Conservation (phyloP, 2,797 vertebrate genomes). For the Psittacula echo region DNA sequence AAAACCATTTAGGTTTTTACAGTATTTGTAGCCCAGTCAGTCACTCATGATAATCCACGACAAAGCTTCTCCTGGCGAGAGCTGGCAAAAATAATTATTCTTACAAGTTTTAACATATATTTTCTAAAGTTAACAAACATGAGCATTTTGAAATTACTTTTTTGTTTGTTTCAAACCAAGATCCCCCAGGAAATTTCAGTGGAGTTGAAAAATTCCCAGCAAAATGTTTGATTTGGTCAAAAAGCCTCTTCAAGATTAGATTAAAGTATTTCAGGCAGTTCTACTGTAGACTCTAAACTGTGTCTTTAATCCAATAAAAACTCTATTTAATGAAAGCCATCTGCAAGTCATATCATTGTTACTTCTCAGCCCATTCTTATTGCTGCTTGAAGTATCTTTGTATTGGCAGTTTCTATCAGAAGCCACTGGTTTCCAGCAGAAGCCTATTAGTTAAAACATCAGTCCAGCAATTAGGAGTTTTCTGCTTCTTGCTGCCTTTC, state of each 20-base stretch:
- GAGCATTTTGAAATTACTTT: background rate
- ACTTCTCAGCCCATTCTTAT: background rate
- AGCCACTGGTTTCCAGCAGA: background rate
- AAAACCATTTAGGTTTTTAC: background rate
- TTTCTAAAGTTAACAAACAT: background rate
- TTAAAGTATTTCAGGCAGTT: conserved; percentile 49
- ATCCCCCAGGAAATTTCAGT: conserved; percentile 25
- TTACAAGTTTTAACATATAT: background rate
- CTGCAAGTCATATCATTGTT: background rate
- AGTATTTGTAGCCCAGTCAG: background rate
- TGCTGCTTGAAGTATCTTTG: conserved; percentile 20
- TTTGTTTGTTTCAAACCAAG: background rate
- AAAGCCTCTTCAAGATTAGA: conserved; percentile 43
- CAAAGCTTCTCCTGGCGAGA: background rate
- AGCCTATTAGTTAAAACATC: background rate
- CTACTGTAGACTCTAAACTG: background rate
- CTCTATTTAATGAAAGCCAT: conserved; percentile 50
- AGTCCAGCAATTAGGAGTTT: background rate
- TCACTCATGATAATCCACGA: background rate
- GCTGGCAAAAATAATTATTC: background rate
- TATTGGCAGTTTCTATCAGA: background rate
- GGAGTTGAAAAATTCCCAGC: conserved; percentile 30
- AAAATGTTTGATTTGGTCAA: conserved; percentile 52
- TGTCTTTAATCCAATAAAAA: conserved; percentile 49
- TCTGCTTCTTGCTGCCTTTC: background rate